Evolutionary conservation across 1,140 invertebrate species (phyloP).

Genomic region (Capitella teleta): DNA sequence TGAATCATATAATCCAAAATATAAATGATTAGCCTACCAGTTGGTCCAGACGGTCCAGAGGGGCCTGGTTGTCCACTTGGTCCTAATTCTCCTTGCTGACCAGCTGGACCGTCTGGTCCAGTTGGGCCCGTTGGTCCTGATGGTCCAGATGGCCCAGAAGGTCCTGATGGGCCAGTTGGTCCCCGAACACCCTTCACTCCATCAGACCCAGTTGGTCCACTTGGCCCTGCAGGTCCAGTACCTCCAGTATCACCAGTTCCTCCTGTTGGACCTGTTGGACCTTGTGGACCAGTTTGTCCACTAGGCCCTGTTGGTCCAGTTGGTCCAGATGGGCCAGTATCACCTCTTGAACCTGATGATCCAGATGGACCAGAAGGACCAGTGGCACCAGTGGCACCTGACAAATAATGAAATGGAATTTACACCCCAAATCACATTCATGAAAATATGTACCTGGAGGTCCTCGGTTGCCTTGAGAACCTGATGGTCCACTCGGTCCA

Average conservation of each 20-base stretch:
- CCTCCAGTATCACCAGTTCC: neutral
- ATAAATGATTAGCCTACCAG: too few species aligned
- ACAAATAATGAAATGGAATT: too few species aligned
- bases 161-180: neutral
- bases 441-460: constrained; percentile 4
- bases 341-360: too few species aligned
- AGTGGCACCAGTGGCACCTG: too few species aligned
- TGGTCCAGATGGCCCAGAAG: neutral
- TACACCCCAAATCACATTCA: too few species aligned
- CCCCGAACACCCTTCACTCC: neutral
- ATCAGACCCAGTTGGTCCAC: neutral
- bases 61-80: neutral
- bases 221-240: neutral
- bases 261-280: neutral
- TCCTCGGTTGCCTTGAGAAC: neutral
- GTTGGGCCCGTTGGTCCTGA: neutral
- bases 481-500: constrained; percentile 5
- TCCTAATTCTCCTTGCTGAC: neutral
- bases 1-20: too few species aligned
- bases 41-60: too few species aligned
- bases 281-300: neutral
- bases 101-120: neutral
- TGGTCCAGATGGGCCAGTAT: neutral
- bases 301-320: neutral
- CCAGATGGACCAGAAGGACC: too few species aligned